Base-by-base conservation (phyloP, 2,797 vertebrate species). In the Leptatherina wallacei region DNA sequence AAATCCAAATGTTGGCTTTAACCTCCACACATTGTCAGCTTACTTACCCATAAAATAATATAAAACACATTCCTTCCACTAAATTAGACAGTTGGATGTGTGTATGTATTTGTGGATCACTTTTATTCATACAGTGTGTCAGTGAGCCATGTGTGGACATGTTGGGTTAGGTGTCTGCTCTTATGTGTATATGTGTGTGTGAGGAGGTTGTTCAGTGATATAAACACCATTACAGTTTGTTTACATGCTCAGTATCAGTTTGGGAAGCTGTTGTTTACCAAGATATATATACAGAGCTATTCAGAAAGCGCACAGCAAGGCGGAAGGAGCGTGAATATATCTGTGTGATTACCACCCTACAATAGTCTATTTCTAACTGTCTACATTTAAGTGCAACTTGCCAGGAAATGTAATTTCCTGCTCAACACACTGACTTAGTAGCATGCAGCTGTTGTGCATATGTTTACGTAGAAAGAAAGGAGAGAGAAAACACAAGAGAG, bases 381-480 rank as follows among this genome's bases (percentile, higher is more conserved):
- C 60, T 65, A 75, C 70, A 78, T 84, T 87, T 55, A 86, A 86
- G 72, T 77, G 63, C 72, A 86, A 66, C 78, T 71, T 78, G 77
- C 80, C 88, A 90, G 89, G 84, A 90, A 91, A 85, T 88, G 81
- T 76, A 75, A 88, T 89, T 91, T 93, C 87, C 90, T 87, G 85
- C 85, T 69, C 55, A 47, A 65, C 70, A 78, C 73, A 75, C 86
- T 90, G 88, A 91, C 78, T 88, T 85, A 81, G 84, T 81, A 71
- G 70, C 83, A 77, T 80, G 82, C 88, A 90, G 88, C 89, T 88
- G 90, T 85, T 86, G 57, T 70, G 14, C 40, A 58, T 71, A 73
- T 78, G 70, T 88, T 71, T 72, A 55, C 69, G 44, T 42, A 2
- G 47, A 61, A 65, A 70, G 65, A 59, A 29, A 61, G n/a, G 24